These are phyloP conservation scores for Acanthosepion lycidas DNA, from an alignment of 2,888 invertebrate species.

Conservation along the genomic window DNA sequence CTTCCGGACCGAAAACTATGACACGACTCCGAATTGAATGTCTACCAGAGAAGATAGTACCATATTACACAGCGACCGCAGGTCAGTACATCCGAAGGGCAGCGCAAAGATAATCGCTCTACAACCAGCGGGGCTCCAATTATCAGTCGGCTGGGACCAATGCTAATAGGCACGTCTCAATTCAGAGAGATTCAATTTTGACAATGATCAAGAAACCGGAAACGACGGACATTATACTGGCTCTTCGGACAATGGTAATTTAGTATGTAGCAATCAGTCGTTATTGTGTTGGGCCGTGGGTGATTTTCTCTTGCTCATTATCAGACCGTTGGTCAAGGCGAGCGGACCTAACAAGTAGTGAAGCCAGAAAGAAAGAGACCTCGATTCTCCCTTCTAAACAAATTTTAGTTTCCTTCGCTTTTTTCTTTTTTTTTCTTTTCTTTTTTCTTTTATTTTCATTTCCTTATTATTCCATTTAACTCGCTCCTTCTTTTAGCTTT, in stretches of 20 bases:
- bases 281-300: not conserved
- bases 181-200: not conserved
- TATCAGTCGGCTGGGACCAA: not conserved
- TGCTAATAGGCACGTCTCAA: not conserved
- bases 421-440: not conserved
- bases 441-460: not conserved
- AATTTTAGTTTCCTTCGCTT: not conserved
- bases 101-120: not conserved
- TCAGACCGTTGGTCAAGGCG: not conserved
- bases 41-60: not conserved
- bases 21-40: not conserved
- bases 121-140: not conserved
- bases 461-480: not conserved
- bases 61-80: not conserved
- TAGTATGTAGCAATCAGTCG: not conserved
- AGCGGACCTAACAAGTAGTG: not conserved
- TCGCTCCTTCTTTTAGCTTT: not conserved
- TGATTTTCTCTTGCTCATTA: not conserved
- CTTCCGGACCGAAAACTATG: not conserved
- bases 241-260: not conserved
- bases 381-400: not conserved
- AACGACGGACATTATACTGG: not conserved
- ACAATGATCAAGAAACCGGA: not conserved
- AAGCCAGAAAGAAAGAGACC: not conserved
- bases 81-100: not conserved